phyloP scores from a whole-genome alignment of 1,140 invertebrate genomes.

The Hyles vespertilio region DNA sequence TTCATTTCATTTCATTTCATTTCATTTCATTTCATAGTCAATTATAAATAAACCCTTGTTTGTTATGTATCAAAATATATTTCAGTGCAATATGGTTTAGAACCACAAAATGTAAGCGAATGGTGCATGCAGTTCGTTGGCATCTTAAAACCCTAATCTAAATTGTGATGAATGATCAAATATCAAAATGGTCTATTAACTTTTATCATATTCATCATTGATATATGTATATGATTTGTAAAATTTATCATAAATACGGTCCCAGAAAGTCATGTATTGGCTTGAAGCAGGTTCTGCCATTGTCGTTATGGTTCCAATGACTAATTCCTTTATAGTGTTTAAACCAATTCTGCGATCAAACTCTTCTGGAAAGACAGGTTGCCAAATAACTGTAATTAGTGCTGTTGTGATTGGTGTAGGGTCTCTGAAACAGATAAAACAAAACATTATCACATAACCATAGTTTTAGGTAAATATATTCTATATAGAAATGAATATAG shows the following conservation, averaged over 20 bases:
- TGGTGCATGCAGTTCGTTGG: too few relatives aligned
- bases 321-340: neutral
- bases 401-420: conserved; percentile 54
- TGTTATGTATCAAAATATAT: too few relatives aligned
- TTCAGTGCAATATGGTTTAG: too few relatives aligned
- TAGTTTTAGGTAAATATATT: too few relatives aligned
- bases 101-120: too few relatives aligned
- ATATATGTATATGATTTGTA: conserved; percentile 28
- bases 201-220: neutral
- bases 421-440: conserved; percentile 38
- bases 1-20: too few relatives aligned
- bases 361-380: conserved; percentile 26
- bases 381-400: conserved; percentile 50
- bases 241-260: conserved; percentile 52
- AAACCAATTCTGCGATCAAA: neutral
- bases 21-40: too few relatives aligned
- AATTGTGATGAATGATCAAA: too few relatives aligned
- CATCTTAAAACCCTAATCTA: too few relatives aligned
- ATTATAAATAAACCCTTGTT: too few relatives aligned
- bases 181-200: neutral
- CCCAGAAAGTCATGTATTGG: conserved; percentile 47
- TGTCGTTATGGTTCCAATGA: conserved; percentile 12
- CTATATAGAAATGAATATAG: too few relatives aligned
- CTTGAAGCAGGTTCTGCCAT: conserved; percentile 1
- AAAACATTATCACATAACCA: too few relatives aligned